Percentiles rank a stretch among this genome's conserved stretches.
Evolutionary conservation across 2,113 vertebrate genomes (phyloP).

Genomic region (Pterocles orientalis): DNA sequence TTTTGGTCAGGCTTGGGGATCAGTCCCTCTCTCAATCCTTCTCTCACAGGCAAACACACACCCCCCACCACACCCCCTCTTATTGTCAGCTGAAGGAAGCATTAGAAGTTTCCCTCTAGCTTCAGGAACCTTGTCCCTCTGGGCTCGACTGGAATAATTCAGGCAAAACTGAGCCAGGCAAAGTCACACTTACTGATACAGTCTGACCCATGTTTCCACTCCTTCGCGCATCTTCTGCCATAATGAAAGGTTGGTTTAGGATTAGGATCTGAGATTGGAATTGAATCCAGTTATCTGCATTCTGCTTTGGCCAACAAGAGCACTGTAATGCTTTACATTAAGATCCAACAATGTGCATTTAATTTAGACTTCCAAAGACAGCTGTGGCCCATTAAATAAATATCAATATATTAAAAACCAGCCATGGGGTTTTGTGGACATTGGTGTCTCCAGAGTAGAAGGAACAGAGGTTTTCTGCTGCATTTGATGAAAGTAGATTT

Average conservation of each 20-base stretch:
- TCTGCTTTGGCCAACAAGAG: neutral
- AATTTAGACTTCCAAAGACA: slow-evolving; percentile 9
- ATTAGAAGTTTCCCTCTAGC: neutral
- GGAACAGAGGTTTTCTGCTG: neutral
- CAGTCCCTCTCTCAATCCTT: neutral
- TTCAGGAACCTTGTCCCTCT: neutral
- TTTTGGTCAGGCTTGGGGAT: neutral
- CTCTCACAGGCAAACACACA: neutral
- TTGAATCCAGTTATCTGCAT: neutral
- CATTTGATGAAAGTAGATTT: neutral
- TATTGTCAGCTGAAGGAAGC: neutral
- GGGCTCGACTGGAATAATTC: neutral
- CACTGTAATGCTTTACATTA: neutral
- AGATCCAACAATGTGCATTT: neutral
- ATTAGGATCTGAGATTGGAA: neutral
- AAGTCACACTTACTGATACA: neutral
- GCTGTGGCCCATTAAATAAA: slow-evolving; percentile 1
- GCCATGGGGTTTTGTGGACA: neutral
- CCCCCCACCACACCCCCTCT: neutral
- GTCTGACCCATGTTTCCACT: neutral
- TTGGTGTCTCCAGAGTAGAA: neutral
- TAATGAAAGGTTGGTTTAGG: neutral
- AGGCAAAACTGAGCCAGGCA: neutral
- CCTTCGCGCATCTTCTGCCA: neutral
- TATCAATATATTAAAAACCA: neutral